Evolutionary conservation across 2,888 invertebrate genomes (phyloP).

Genomic region (Tinea semifulvella): DNA sequence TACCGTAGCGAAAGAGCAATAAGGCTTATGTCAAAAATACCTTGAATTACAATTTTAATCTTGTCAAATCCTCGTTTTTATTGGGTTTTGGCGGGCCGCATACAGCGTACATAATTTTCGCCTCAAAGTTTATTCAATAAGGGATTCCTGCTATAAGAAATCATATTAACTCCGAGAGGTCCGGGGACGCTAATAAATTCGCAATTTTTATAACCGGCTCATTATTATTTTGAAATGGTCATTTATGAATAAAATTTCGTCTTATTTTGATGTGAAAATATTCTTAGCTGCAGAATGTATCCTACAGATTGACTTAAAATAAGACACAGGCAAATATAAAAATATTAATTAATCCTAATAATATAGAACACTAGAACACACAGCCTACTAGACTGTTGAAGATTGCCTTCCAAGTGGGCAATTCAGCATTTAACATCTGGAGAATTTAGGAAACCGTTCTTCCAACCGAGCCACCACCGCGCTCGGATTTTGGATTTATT

Average conservation of each 20-base stretch:
- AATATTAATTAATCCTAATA: too few species aligned
- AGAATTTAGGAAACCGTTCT: too few species aligned
- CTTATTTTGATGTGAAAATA: conserved; percentile 60
- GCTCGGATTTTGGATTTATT: too few species aligned
- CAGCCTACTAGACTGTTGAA: too few species aligned
- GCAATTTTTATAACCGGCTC: conserved; percentile 57
- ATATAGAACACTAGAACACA: too few species aligned
- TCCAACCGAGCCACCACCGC: too few species aligned
- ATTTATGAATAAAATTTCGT: conserved; percentile 55
- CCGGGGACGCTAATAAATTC: conserved; percentile 48
- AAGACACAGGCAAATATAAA: too few species aligned
- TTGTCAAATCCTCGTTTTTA: conserved; percentile 64
- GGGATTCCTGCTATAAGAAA: conserved; percentile 52
- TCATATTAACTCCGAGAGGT: conserved; percentile 43
- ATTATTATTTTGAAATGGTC: conserved; percentile 56
- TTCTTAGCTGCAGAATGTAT: conserved; percentile 32
- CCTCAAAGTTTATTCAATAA: conserved; percentile 62
- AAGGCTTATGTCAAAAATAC: conserved; percentile 59
- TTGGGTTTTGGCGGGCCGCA: conserved; percentile 42
- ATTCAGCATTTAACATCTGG: too few species aligned
- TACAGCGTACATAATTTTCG: conserved; percentile 52
- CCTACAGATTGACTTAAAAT: too few species aligned
- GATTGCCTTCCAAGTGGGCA: too few species aligned
- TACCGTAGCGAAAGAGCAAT: conserved; percentile 56
- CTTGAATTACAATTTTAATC: conserved; percentile 66